Base-by-base conservation (phyloP, 2,797 vertebrate species). In the Microctenopoma steveboyesi region DNA sequence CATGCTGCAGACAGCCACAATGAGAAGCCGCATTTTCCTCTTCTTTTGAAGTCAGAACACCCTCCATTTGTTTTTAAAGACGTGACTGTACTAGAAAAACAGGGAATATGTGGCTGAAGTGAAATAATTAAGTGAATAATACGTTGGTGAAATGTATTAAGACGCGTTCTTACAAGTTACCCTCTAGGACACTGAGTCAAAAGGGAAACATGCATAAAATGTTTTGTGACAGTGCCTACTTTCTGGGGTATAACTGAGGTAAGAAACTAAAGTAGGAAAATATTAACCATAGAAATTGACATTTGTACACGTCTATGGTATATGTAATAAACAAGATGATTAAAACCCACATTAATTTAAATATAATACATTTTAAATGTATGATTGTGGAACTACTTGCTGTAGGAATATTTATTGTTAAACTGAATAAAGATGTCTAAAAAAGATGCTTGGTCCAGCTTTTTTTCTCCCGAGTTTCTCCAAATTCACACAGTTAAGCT, bases 21-120 rank as follows among this genome's bases (percentile, higher is more conserved):
- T 22, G 51, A 79, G 54, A 79, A 46, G 42, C 28, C 39, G 7
- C 4, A 47, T 27, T 57, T 61, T 58, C 0, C 49, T 49, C 25
- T 55, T 30, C 16, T 46, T 74, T 64, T 74, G 54, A 79, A 79
- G 30, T 61, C 2, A 10, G 5, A 25, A 33, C 13, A 43, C 14
- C 7, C 3, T 54, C 50, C 51, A 13, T 58, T 45, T 66, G 8
- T 30, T 37, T 37, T 37, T 9, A 28, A 7, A 63, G 45, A 42
- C 11, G n/a, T 0, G 1, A 33, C 15, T 3, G 2, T 16, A 43
- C 5, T 4, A 2, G 6, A 37, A 69, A 64, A 25, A 50, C 45
- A 56, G 18, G 5, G 37, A n/a, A 13, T 16, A 51, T 48, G 2
- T 47, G 3, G 7, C 16, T 46, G 16, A 46, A n/a, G 43, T n/a